Conservation (phyloP, 2,797 vertebrate genomes). For the Molossus alvarezi region DNA sequence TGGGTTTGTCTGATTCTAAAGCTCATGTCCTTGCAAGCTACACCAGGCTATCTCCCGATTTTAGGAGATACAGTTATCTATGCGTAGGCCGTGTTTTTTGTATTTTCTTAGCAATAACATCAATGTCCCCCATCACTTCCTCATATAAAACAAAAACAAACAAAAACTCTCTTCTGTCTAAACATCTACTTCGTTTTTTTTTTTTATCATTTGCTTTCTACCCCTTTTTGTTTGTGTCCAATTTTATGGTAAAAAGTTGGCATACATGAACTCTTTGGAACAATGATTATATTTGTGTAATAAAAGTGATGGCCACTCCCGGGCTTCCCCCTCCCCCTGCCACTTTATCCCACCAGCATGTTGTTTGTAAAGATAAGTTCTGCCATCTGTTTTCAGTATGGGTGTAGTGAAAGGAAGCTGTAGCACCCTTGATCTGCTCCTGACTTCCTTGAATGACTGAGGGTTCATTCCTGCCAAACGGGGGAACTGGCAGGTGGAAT, state of each 20-base stretch:
- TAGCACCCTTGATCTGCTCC: neutral
- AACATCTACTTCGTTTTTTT: conserved; percentile 2
- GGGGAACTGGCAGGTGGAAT: conserved; percentile 43
- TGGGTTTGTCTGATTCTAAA: neutral
- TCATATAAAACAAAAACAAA: neutral
- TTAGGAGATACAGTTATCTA: neutral
- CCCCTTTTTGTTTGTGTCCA: conserved; percentile 1
- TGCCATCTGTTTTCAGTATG: neutral
- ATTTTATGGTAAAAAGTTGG: neutral
- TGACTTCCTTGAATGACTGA: neutral
- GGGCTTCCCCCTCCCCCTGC: neutral
- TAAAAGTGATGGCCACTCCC: neutral
- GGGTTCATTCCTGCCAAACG: neutral
- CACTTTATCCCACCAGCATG: neutral
- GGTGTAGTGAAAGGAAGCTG: neutral
- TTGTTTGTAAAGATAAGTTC: neutral
- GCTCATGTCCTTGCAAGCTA: neutral
- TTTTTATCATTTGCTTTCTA: neutral
- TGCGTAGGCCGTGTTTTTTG: neutral
- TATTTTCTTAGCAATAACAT: neutral
- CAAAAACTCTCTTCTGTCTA: neutral
- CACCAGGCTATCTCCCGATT: neutral
- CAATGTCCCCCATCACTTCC: neutral
- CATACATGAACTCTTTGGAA: conserved; percentile 33
- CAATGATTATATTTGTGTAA: neutral